Conservation (phyloP, 2,113 vertebrate species). For the Poeciliopsis prolifica region DNA sequence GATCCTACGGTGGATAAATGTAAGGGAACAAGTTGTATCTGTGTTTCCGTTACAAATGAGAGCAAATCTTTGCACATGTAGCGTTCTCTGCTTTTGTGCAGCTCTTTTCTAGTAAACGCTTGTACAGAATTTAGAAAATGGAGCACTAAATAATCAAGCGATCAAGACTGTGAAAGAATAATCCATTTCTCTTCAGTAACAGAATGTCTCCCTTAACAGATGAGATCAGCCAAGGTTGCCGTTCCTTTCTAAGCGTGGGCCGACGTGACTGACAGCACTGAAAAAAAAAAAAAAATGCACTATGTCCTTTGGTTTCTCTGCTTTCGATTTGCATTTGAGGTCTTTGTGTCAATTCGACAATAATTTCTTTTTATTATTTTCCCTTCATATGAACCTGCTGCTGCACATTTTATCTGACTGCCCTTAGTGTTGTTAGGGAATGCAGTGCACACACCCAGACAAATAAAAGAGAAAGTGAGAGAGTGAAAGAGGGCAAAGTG, state of each 20-base stretch:
- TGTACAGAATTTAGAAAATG: background rate
- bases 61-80: too few relatives aligned
- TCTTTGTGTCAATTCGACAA: constrained; percentile 8
- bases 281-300: too few relatives aligned
- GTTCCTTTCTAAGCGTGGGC: background rate
- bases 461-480: constrained; percentile 24
- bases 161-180: background rate
- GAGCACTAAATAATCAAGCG: background rate
- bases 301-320: background rate
- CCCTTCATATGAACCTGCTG: constrained; percentile 2
- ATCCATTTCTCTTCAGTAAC: background rate
- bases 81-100: background rate
- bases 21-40: background rate
- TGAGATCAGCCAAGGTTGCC: background rate
- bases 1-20: background rate
- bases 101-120: background rate
- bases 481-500: constrained; percentile 3
- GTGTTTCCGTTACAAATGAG: background rate
- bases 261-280: constrained; percentile 8
- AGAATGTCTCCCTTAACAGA: background rate
- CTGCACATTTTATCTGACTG: constrained; percentile 26
- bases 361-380: background rate
- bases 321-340: constrained; percentile 4
- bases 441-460: constrained; percentile 12
- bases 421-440: constrained; percentile 36